Evolutionary conservation across 2,797 vertebrate species (phyloP), one percentile per base, ranked within the genome.

Genomic region (Selene dorsalis): DNA sequence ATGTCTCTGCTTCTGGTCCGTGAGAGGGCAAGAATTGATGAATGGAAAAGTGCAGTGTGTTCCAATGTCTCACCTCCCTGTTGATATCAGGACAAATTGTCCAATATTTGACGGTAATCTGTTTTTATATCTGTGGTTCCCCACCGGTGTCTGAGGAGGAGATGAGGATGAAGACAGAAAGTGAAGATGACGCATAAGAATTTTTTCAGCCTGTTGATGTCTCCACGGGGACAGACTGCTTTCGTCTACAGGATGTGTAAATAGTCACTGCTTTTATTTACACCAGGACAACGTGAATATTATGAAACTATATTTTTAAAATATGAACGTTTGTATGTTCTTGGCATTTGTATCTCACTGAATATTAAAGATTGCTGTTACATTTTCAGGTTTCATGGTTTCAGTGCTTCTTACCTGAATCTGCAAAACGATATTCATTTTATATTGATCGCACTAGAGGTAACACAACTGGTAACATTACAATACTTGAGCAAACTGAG

Each of bases 341-440:
- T 81, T 82, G 70, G 56, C 70, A 78, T 47, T 2, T 81, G 39
- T 77, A 75, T 82, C 45, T 75, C 35, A 58, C 11, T 73, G 48
- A 83, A 26, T 80, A 93, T 81, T 88, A 88, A 92, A 88, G 64
- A 76, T 74, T 89, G 64, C 17, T 0, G 80, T 80, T 83, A 76
- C 28, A 75, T 76, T 82, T 86, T 70, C n/a, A 73, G 12, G 61
- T 85, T 45, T 62, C 47, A 20, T 28, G n/a, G 39, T 83, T 69
- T 66, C 26, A 56, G 47, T 78, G 47, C 60, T 81, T 79, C 9
- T 68, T 45, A 18, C 22, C 1, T 70, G 13, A 35, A 69, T 65
- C 60, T 69, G 22, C 30, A 63, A 45, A 66, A 20, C 2, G 10
- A 22, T 18, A 16, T 50, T 76, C 48, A 59, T 66, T 55, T 75